These are phyloP conservation scores for Paramormyrops kingsleyae DNA, from an alignment of 2,113 vertebrate species.

Conservation along the genomic window DNA sequence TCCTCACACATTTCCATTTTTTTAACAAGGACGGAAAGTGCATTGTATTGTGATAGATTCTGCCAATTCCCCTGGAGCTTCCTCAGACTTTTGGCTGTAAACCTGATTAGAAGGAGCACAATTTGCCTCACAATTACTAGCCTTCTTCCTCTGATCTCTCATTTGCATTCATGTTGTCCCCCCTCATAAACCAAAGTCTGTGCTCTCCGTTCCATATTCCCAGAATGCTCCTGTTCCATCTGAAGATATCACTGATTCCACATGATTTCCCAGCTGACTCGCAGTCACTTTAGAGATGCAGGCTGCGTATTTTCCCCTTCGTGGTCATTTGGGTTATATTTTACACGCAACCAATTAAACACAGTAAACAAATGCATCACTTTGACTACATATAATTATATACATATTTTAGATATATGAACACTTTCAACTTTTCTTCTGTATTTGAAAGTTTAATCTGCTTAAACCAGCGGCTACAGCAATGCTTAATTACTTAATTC, in stretches of 20 bases:
- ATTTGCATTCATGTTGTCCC: constrained; percentile 46
- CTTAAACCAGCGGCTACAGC: not conserved
- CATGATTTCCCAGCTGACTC: constrained; percentile 1
- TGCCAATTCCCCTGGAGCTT: constrained; percentile 43
- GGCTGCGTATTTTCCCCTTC: not conserved
- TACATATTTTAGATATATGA: constrained; percentile 20
- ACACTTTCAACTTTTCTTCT: constrained; percentile 19
- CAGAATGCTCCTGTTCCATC: constrained; percentile 12
- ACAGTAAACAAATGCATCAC: constrained; percentile 5
- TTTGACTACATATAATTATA: not conserved
- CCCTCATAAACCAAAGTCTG: constrained; percentile 29
- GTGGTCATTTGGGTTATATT: not conserved
- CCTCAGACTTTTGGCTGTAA: constrained; percentile 46
- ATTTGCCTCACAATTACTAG: constrained; percentile 44
- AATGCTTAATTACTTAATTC: not conserved
- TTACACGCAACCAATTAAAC: not conserved
- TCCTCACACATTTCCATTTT: constrained; percentile 46
- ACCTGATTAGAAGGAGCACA: constrained; percentile 51
- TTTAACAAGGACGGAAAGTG: constrained; percentile 57
- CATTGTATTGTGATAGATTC: constrained; percentile 60
- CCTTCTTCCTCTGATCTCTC: constrained; percentile 29
- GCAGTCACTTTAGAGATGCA: not conserved
- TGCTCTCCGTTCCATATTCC: constrained; percentile 12
- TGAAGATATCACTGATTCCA: not conserved
- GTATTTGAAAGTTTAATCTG: not conserved